Evolutionary conservation across 2,797 vertebrate genomes (phyloP).

Genomic region (Cygnus olor): DNA sequence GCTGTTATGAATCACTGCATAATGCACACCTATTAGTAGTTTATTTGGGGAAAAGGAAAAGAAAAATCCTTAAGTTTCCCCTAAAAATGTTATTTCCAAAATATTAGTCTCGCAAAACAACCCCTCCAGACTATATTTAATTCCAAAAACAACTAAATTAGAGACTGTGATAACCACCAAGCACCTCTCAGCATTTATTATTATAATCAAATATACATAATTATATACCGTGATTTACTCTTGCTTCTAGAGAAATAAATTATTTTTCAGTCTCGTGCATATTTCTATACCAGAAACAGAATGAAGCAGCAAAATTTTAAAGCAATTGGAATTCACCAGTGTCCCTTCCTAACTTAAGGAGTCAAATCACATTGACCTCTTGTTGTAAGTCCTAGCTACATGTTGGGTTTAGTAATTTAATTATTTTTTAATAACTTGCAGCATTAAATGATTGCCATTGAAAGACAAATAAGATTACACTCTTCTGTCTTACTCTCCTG

Average conservation of each 20-base stretch:
- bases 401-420: slow-evolving; percentile 70
- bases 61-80: neutral
- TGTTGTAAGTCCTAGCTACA: slow-evolving; percentile 44
- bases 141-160: slow-evolving; percentile 55
- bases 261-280: slow-evolving; percentile 46
- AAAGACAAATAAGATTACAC: slow-evolving; percentile 68
- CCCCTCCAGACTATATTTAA: slow-evolving; percentile 46
- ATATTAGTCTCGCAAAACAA: neutral
- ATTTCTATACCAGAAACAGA: slow-evolving; percentile 43
- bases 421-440: slow-evolving; percentile 73
- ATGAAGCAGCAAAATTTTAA: neutral
- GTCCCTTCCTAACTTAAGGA: slow-evolving; percentile 41
- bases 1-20: neutral
- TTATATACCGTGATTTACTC: slow-evolving; percentile 71
- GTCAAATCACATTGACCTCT: slow-evolving; percentile 62
- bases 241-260: slow-evolving; percentile 71
- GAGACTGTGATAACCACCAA: slow-evolving; percentile 70
- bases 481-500: slow-evolving; percentile 26
- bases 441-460: slow-evolving; percentile 69
- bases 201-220: slow-evolving; percentile 73
- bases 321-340: slow-evolving; percentile 52
- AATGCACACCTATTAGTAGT: slow-evolving; percentile 30
- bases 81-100: slow-evolving; percentile 54
- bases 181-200: slow-evolving; percentile 68
- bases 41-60: slow-evolving; percentile 55